Evolutionary conservation across 2,888 invertebrate species (phyloP), one percentile per base, ranked within the genome.

Genomic region (Himalopsyche tibetana): DNA sequence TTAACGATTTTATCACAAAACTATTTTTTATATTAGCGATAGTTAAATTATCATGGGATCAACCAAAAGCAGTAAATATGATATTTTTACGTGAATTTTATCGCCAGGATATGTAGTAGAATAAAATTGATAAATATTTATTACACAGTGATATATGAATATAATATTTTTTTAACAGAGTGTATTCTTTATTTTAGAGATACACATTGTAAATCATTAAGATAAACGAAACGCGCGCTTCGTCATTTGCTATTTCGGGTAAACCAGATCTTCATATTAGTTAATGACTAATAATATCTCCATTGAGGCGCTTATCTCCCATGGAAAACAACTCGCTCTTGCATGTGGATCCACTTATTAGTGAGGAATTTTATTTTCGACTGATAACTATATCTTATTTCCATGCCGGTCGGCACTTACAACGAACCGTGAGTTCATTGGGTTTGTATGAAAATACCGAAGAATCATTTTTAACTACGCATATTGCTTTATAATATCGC

Each of bases 311-410:
- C 74, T 74, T 74, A 74, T 74, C 74, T 74, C 74, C 28, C 15
- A 36, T 36, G 74, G 74, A 74, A 74, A 74, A 74, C 36, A 74
- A 74, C 74, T 74, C 74, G 74, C 74, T 74, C 74, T 74, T 82
- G 84, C 84, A 81, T 84, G 84, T 84, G 84, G 63, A 82, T 84
- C 84, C 84, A 84, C 84, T 84, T 84, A 84, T 84, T 84, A 81
- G 63, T 42, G 81, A 84, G 79, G 84, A 84, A 84, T 84, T 84
- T 84, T 84, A 84, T 84, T 84, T 84, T 84, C 63, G n/a, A 69
- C 19, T 81, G 84, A 84, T 84, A 84, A 84, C 84, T 63, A 55
- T 84, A 84, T 84, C 84, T 84, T 51, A 84, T 82, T 36, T 74
- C 69, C 80, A 12, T 40, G 36, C 80, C 38, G 40, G 79, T 55